Evolutionary conservation across 2,113 vertebrate species (phyloP).

Genomic region (Gobius niger): DNA sequence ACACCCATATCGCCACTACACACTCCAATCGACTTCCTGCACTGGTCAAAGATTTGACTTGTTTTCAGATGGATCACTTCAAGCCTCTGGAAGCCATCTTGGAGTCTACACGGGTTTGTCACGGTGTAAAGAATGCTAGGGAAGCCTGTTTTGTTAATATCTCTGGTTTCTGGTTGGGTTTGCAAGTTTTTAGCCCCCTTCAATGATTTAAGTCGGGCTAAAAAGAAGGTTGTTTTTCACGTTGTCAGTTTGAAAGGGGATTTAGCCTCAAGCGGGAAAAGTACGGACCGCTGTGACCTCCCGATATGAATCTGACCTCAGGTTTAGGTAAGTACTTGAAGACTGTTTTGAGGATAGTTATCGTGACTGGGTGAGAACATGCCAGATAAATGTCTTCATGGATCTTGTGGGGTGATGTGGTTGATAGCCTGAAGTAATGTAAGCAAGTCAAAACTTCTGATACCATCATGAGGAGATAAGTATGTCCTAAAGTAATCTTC

Average conservation of each 20-base stretch:
- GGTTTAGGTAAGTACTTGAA: conserved; percentile 8
- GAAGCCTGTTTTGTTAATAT: conserved; percentile 43
- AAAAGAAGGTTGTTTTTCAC: conserved; percentile 34
- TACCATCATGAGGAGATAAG: too few relatives aligned
- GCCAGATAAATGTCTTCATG: background rate
- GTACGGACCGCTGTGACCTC: background rate
- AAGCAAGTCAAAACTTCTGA: background rate
- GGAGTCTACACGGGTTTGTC: conserved; percentile 36
- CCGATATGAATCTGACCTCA: conserved; percentile 10
- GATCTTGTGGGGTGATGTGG: background rate
- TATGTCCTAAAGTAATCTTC: too few relatives aligned
- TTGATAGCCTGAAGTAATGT: background rate
- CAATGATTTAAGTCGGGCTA: conserved; percentile 1
- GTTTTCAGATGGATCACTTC: conserved; percentile 22
- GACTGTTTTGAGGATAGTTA: background rate
- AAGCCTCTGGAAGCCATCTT: conserved; percentile 9
- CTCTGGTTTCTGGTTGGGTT: too few relatives aligned
- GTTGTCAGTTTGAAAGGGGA: background rate
- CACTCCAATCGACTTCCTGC: conserved; percentile 25
- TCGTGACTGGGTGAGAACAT: conserved; percentile 3
- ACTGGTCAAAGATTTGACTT: conserved; percentile 33
- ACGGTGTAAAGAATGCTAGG: conserved; percentile 42
- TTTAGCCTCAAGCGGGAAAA: background rate
- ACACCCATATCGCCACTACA: conserved; percentile 16
- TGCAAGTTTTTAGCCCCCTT: too few relatives aligned